Evolutionary conservation across 2,113 vertebrate species (phyloP).

Genomic region (Ifrita kowaldi): DNA sequence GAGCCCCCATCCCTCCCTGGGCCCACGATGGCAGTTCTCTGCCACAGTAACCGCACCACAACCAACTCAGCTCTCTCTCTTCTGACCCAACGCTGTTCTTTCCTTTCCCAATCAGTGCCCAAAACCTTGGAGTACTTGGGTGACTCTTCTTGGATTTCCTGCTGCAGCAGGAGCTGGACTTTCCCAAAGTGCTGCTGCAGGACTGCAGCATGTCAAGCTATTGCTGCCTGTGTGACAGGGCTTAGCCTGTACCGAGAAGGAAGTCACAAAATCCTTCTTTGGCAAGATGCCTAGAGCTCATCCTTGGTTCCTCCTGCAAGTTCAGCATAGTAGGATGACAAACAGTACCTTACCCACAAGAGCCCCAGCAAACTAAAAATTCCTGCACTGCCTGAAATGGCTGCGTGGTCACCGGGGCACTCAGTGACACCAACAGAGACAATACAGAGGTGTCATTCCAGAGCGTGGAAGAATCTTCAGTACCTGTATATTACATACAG

Average conservation of each 20-base stretch:
- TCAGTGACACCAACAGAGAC: neutral
- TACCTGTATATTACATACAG: rapidly evolving
- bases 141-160: neutral
- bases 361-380: neutral
- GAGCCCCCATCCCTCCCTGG: neutral
- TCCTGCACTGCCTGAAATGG: neutral
- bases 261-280: neutral
- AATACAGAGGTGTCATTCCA: neutral
- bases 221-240: rapidly evolving
- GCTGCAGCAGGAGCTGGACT: neutral
- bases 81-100: neutral
- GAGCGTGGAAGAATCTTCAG: neutral
- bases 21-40: neutral
- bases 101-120: neutral
- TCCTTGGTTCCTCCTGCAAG: neutral
- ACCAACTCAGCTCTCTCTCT: neutral
- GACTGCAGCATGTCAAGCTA: no score
- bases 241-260: neutral
- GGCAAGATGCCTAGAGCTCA: neutral
- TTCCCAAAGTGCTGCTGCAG: neutral
- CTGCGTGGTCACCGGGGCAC: neutral
- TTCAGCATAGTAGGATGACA: neutral
- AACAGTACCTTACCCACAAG: rapidly evolving
- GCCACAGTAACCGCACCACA: neutral
- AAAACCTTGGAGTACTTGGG: neutral